Evolutionary conservation across 2,888 invertebrate genomes (phyloP), one percentile per base, ranked within the genome.

Genomic region (Pseudococcus jackbeardsleyi): DNA sequence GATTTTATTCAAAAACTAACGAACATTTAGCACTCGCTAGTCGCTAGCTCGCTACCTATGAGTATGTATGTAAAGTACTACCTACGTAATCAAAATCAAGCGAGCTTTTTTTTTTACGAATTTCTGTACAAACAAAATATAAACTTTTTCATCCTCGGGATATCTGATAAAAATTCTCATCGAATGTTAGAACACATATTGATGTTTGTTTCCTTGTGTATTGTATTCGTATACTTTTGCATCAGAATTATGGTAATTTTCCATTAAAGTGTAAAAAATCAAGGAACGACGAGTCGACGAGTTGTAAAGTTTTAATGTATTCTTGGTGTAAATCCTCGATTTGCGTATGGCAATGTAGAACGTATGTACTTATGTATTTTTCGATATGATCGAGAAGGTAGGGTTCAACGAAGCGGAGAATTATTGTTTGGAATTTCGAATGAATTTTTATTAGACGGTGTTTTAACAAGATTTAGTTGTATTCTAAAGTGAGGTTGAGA

Each of bases 221-320:
- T 46, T 54, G 12, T 54, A 5, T 15, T 54, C 54, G 54, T 54
- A 22, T 15, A 19, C 19, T 64, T 64, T 12, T 64, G 64, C 64
- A 22, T 22, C 22, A 64, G 64, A 64, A 19, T 64, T 64, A 64
- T 64, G 64, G 64, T 64, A 22, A 64, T 64, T 64, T 64, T 64
- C 64, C 64, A 64, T 64, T 64, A 64, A 22, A 64, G 19, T 22
- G 64, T 9, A 64, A 9, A 64, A 11, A 64, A 22, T 64, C 22
- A 19, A 8, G 9, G 22, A 22, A 7, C 19, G 12, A 22, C 9
- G 64, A 64, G 22, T 33, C 26, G 26, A 33, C 26, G 26, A 33
- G 19, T 64, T 64, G 19, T 64, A 15, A 64, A 64, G 64, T 64
- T 64, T 64, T 64, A 64, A 22, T 64, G 22, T 64, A 64, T 59